Conservation (phyloP, 1,140 invertebrate genomes). For the Dreissena rostriformis region DNA sequence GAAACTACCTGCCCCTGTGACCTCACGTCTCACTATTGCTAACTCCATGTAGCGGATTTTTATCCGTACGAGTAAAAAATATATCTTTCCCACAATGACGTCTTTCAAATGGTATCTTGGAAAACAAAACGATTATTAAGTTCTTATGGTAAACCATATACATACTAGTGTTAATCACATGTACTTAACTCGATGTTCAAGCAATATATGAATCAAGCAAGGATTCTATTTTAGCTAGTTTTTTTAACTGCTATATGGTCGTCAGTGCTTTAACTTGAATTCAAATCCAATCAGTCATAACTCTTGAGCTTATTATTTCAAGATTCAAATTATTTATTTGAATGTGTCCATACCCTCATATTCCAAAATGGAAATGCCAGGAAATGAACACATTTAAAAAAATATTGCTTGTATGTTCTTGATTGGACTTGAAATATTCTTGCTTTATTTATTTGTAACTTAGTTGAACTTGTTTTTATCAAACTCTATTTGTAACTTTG, state of each 20-base stretch:
- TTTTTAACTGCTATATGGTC: too few species aligned
- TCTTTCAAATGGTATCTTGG: constrained; percentile 98
- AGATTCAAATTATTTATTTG: too few species aligned
- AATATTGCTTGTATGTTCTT: neutral
- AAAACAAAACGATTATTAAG: too few species aligned
- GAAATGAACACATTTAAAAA: neutral
- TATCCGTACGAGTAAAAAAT: constrained; percentile 98
- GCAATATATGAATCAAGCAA: too few species aligned
- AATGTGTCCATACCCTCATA: neutral
- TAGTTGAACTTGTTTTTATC: constrained; percentile 92
- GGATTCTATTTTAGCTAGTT: too few species aligned
- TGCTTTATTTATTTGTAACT: constrained; percentile 74
- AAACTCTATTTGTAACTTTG: neutral
- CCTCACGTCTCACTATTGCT: constrained; percentile 98
- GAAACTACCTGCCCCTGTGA: constrained; percentile 93
- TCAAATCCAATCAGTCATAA: too few species aligned
- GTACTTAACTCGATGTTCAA: too few species aligned
- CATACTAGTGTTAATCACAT: too few species aligned
- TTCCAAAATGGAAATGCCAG: neutral
- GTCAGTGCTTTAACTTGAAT: too few species aligned
- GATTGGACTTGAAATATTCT: neutral
- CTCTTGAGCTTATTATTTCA: too few species aligned
- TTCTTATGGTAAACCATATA: too few species aligned
- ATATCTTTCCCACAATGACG: constrained; percentile 99
- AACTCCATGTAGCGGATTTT: constrained; percentile 99